A percentile compares a stretch with the other conserved stretches of the same genome.
Evolutionary conservation across 2,888 invertebrate genomes (phyloP).

Genomic region (Oligia fasciuncula): DNA sequence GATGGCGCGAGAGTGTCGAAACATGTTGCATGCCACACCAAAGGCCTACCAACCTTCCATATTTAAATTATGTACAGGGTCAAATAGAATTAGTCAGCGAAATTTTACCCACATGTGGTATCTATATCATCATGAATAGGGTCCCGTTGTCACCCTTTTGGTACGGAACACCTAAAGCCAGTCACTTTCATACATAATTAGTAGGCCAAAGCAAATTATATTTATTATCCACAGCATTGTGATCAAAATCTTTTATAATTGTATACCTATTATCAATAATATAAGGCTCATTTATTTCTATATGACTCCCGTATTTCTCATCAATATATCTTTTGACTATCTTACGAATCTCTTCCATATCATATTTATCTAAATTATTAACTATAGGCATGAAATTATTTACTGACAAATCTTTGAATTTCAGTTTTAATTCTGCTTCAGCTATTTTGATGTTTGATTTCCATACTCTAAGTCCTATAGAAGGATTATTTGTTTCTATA

Average conservation of each 20-base stretch:
- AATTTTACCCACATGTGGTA: no score
- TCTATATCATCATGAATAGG: no score
- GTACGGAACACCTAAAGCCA: not conserved
- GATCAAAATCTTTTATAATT: conserved; percentile 38
- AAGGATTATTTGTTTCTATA: conserved; percentile 48
- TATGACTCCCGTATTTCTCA: conserved; percentile 56
- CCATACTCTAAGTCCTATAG: conserved; percentile 63
- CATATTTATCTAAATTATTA: conserved; percentile 33
- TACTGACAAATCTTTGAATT: conserved; percentile 47
- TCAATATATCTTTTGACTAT: conserved; percentile 53
- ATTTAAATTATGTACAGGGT: no score
- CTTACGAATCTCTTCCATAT: conserved; percentile 44
- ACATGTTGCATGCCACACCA: no score
- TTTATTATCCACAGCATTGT: conserved; percentile 3
- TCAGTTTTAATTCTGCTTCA: conserved; percentile 59
- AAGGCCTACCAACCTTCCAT: no score
- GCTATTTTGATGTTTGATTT: conserved; percentile 57
- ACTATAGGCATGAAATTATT: conserved; percentile 65
- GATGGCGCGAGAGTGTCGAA: no score
- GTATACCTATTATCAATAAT: conserved; percentile 44
- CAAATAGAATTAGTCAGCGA: no score
- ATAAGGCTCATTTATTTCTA: conserved; percentile 51
- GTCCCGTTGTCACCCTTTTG: no score
- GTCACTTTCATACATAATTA: conserved; percentile 26
- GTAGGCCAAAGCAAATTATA: conserved; percentile 63